Percentiles rank a stretch among this genome's conserved stretches.
Evolutionary conservation across 2,113 vertebrate genomes (phyloP).

Genomic region (Mus spicilegus): DNA sequence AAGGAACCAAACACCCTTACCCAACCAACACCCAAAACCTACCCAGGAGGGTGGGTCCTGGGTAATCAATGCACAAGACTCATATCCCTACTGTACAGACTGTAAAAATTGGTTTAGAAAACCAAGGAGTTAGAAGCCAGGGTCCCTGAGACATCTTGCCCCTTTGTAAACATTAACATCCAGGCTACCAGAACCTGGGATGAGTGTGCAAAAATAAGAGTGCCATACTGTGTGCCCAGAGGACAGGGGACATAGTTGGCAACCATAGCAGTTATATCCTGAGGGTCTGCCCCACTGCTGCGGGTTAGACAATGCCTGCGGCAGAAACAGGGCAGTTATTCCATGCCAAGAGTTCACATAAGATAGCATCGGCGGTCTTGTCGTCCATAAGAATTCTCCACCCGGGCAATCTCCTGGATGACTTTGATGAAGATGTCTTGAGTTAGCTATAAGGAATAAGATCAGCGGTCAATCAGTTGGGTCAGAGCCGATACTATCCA

Average conservation of each 20-base stretch:
- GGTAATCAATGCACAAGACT: slow-evolving; percentile 54
- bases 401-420: slow-evolving; percentile 77
- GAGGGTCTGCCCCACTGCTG: background rate
- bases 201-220: slow-evolving; percentile 72
- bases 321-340: background rate
- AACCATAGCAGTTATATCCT: slow-evolving; percentile 55
- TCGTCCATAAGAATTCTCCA: slow-evolving; percentile 78
- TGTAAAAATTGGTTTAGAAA: slow-evolving; percentile 69
- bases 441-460: slow-evolving; percentile 69
- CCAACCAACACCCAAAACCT: slow-evolving; percentile 48
- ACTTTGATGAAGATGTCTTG: slow-evolving; percentile 81
- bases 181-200: slow-evolving; percentile 57
- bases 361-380: slow-evolving; percentile 70
- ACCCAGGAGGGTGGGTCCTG: slow-evolving; percentile 60
- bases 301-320: slow-evolving; percentile 1
- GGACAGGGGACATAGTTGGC: slow-evolving; percentile 47
- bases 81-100: background rate
- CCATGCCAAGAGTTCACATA: slow-evolving; percentile 64
- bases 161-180: slow-evolving; percentile 77
- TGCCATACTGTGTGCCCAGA: slow-evolving; percentile 59
- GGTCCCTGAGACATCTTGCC: slow-evolving; percentile 57
- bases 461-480: background rate
- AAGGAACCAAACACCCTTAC: slow-evolving; percentile 20
- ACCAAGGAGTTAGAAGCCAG: slow-evolving; percentile 50
- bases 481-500: background rate